Evolutionary conservation across 2,888 invertebrate genomes (phyloP).

Genomic region (Aspidiotus destructor): DNA sequence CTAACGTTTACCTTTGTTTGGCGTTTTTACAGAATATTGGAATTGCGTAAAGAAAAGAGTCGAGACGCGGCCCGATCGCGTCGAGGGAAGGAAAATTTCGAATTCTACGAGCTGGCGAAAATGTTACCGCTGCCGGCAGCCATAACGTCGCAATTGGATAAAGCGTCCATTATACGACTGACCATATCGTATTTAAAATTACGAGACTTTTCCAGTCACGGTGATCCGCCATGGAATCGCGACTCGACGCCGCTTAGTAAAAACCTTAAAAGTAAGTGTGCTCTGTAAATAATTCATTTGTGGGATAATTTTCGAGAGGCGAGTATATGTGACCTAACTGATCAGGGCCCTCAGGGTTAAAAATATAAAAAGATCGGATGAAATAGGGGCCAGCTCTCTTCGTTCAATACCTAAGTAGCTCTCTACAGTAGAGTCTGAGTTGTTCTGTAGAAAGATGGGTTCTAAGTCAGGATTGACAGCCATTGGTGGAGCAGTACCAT

Average conservation of each 20-base stretch:
- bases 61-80: conserved; percentile 84
- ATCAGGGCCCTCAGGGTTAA: no score
- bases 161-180: conserved; percentile 90
- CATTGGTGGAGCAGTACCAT: no score
- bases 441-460: no score
- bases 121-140: conserved; percentile 84
- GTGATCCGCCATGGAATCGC: conserved; percentile 90
- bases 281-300: not conserved
- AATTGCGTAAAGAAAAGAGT: conserved; percentile 86
- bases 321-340: no score
- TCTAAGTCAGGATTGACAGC: no score
- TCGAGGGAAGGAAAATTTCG: conserved; percentile 89
- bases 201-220: conserved; percentile 88
- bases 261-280: conserved; percentile 55
- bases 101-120: conserved; percentile 92
- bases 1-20: conserved; percentile 31
- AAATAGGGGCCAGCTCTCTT: no score
- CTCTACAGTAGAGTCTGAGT: no score
- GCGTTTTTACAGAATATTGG: conserved; percentile 70
- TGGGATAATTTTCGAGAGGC: not conserved
- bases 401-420: no score
- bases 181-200: conserved; percentile 92
- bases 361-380: no score
- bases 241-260: conserved; percentile 47
- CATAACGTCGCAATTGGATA: conserved; percentile 88